phyloP scores from a whole-genome alignment of 2,888 invertebrate species.

The Megamerina dolium region DNA sequence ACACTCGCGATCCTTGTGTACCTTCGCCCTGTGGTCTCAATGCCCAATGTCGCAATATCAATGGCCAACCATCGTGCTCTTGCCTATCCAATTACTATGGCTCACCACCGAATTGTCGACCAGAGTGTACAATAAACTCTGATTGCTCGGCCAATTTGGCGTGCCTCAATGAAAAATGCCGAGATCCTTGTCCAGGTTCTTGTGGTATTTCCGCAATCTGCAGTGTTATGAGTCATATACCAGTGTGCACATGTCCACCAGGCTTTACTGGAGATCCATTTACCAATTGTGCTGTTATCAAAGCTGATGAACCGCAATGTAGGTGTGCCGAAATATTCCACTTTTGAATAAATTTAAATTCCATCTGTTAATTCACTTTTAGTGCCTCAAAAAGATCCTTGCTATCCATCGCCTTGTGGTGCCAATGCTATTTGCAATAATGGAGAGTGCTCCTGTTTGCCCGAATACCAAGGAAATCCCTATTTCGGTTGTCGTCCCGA shows the following conservation, averaged over 20 bases:
- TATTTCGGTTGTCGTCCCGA: conserved; percentile 71
- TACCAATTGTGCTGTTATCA: conserved; percentile 49
- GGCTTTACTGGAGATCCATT: conserved; percentile 61
- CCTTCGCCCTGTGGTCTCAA: conserved; percentile 65
- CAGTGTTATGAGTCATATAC: conserved; percentile 57
- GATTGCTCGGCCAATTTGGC: conserved; percentile 63
- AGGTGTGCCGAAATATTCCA: conserved; percentile 15
- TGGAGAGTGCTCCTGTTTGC: conserved; percentile 60
- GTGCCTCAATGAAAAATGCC: conserved; percentile 61
- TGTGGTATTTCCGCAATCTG: conserved; percentile 58
- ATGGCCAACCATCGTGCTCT: conserved; percentile 56
- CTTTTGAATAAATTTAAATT: too few species aligned
- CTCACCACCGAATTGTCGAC: conserved; percentile 62
- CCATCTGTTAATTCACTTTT: too few species aligned
- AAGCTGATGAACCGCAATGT: conserved; percentile 39
- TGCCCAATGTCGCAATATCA: conserved; percentile 55
- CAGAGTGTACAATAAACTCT: conserved; percentile 61
- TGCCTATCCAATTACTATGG: conserved; percentile 58
- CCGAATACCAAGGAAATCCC: conserved; percentile 59
- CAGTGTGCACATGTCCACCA: conserved; percentile 57
- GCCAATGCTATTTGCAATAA: conserved; percentile 66
- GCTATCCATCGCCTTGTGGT: conserved; percentile 71
- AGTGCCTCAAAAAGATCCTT: conserved; percentile 50
- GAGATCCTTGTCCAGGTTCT: conserved; percentile 64
- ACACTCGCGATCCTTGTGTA: conserved; percentile 55